Evolutionary conservation across 2,797 vertebrate species (phyloP).

Genomic region (Lophius americanus): DNA sequence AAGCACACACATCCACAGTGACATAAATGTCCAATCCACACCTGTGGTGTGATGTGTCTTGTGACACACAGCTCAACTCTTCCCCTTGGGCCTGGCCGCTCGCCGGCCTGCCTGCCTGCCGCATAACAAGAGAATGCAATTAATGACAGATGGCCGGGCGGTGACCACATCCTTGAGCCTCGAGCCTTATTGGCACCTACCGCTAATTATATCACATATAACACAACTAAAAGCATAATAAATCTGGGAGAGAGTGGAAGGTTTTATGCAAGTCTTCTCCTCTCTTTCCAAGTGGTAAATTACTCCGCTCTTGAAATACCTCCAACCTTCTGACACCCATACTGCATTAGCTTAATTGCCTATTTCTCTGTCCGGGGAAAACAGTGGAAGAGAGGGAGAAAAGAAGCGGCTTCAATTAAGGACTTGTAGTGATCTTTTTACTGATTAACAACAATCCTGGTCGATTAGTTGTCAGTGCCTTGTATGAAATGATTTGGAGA

Average conservation of each 20-base stretch:
- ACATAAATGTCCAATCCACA: constrained; percentile 61
- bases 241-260: constrained; percentile 89
- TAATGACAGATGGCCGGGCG: constrained; percentile 93
- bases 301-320: constrained; percentile 96
- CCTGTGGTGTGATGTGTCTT: constrained; percentile 77
- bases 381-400: constrained; percentile 22
- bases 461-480: constrained; percentile 45
- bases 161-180: constrained; percentile 92
- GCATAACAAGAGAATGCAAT: constrained; percentile 89
- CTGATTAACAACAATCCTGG: constrained; percentile 65
- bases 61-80: constrained; percentile 71
- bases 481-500: constrained; percentile 38
- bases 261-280: constrained; percentile 91
- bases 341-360: constrained; percentile 97
- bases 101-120: constrained; percentile 63
- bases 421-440: constrained; percentile 58
- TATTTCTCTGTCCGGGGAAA: constrained; percentile 77
- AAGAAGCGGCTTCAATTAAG: constrained; percentile 19
- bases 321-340: constrained; percentile 94
- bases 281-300: constrained; percentile 93
- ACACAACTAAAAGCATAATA: constrained; percentile 98
- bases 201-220: constrained; percentile 97
- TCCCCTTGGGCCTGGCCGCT: constrained; percentile 74
- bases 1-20: constrained; percentile 45
- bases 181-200: constrained; percentile 91